Evolutionary conservation across 2,113 vertebrate genomes (phyloP).

Genomic region (Tragelaphus buxtoni): DNA sequence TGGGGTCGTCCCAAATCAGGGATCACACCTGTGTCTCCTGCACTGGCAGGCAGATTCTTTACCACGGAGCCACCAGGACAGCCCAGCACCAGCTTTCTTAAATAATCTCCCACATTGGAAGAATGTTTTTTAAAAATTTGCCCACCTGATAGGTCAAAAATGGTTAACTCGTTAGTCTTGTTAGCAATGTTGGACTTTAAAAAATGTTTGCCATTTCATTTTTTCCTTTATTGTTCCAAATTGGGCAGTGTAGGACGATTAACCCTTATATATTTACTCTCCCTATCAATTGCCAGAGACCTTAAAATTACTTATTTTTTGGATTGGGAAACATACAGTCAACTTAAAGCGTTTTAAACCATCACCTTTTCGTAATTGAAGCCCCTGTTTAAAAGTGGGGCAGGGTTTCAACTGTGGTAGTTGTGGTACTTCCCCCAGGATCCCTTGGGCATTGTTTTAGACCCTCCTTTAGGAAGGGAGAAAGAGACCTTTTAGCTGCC

Average conservation of each 20-base stretch:
- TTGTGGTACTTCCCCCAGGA: neutral
- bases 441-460: neutral
- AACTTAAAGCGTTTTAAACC: neutral
- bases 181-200: neutral
- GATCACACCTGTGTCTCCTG: neutral
- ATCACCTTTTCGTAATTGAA: neutral
- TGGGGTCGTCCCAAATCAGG: neutral
- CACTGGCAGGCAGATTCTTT: neutral
- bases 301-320: neutral
- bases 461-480: no score
- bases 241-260: neutral
- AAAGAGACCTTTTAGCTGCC: neutral
- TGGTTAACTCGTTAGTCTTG: neutral
- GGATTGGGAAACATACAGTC: neutral
- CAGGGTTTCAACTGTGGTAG: neutral
- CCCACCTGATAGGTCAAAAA: neutral
- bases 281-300: neutral
- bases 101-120: slow-evolving; percentile 5
- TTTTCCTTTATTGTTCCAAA: neutral
- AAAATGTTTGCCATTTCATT: neutral
- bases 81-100: slow-evolving; percentile 29
- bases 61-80: neutral
- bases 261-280: neutral
- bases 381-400: neutral
- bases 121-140: neutral